These are phyloP conservation scores for Crypturellus tataupa DNA, from an alignment of 2,797 vertebrate genomes.

Conservation along the genomic window DNA sequence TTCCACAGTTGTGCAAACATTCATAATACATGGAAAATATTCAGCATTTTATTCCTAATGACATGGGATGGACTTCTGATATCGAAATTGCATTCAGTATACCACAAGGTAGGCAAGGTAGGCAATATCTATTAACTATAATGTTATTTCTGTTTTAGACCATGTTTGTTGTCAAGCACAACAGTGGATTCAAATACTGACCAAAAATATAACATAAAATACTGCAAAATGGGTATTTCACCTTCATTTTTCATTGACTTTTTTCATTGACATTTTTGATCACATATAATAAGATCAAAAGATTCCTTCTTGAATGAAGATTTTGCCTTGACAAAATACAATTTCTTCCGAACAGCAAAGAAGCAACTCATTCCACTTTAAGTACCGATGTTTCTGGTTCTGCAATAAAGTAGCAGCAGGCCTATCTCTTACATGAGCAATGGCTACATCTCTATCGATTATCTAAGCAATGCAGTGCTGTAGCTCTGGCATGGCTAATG, in stretches of 20 bases:
- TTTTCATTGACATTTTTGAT: background rate
- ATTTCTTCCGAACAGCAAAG: background rate
- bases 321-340: background rate
- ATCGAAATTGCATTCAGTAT: background rate
- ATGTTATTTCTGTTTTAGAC: conserved; percentile 2
- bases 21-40: background rate
- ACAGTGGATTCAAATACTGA: background rate
- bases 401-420: background rate
- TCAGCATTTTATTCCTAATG: background rate
- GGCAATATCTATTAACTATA: background rate
- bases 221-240: background rate
- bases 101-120: background rate
- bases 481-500: background rate
- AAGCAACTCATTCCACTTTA: background rate
- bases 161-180: conserved; percentile 10
- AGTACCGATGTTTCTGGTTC: background rate
- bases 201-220: background rate
- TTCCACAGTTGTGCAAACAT: background rate
- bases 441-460: background rate
- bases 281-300: background rate
- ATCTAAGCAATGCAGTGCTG: background rate
- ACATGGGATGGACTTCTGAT: background rate
- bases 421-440: background rate
- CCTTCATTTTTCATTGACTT: background rate
- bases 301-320: background rate